Conservation (phyloP, 53 echinoderm and acorn worm genomes). For the Pentamera pediparva region DNA sequence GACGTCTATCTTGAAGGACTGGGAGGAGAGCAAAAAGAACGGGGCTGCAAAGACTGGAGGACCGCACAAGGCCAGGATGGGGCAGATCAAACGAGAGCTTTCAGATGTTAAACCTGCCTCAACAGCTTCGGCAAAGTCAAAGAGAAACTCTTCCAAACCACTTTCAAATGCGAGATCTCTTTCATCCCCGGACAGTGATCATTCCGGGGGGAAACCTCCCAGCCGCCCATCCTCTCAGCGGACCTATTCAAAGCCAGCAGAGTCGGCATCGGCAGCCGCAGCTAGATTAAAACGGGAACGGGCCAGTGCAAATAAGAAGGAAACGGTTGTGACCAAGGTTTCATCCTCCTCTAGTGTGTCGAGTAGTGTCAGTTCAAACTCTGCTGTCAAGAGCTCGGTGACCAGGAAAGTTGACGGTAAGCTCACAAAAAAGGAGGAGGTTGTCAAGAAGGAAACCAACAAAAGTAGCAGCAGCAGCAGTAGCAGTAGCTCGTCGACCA, state of each 20-base stretch:
- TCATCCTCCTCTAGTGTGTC: background rate
- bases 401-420: background rate
- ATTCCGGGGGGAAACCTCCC: slow-evolving; percentile 5
- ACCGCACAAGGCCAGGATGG: slow-evolving; percentile 4
- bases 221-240: background rate
- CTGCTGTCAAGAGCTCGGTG: background rate
- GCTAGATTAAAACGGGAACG: slow-evolving; percentile 21
- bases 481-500: background rate
- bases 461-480: background rate
- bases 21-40: slow-evolving; percentile 19
- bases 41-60: background rate
- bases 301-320: slow-evolving; percentile 20
- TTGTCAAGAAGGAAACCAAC: background rate
- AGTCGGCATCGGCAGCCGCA: slow-evolving; percentile 5
- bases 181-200: slow-evolving; percentile 18
- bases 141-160: slow-evolving; percentile 3
- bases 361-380: background rate
- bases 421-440: slow-evolving; percentile 5
- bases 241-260: background rate
- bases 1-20: slow-evolving; percentile 27
- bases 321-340: slow-evolving; percentile 7
- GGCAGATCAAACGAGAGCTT: slow-evolving; percentile 26
- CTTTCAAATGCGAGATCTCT: background rate
- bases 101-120: slow-evolving; percentile 8
- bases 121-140: background rate